Evolutionary conservation across 2,797 vertebrate species (phyloP).

Genomic region (Gymnocypris eckloni): DNA sequence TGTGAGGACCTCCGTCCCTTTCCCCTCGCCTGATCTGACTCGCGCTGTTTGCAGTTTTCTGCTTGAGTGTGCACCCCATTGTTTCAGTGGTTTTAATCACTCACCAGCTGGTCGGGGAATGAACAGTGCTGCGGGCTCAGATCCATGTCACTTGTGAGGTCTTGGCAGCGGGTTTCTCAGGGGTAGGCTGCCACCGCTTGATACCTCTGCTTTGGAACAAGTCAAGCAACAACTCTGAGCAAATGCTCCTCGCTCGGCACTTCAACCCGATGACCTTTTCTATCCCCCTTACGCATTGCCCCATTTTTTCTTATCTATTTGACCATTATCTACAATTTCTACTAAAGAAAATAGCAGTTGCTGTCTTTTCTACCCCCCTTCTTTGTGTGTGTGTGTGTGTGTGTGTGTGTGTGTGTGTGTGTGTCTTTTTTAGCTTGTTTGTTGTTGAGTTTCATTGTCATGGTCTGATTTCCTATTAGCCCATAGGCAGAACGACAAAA

Average conservation of each 20-base stretch:
- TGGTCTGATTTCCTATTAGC: conserved; percentile 54
- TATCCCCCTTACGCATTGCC: not conserved
- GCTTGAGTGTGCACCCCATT: conserved; percentile 85
- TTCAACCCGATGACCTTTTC: conserved; percentile 73
- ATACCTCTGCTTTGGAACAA: conserved; percentile 65
- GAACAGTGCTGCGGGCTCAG: conserved; percentile 91
- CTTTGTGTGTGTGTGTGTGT: not conserved
- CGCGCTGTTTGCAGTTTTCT: conserved; percentile 79
- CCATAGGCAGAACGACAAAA: conserved; percentile 80
- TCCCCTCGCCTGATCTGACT: conserved; percentile 66
- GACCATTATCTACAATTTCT: conserved; percentile 45
- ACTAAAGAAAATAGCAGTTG: conserved; percentile 61
- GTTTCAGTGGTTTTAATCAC: conserved; percentile 90
- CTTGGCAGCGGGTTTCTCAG: conserved; percentile 83
- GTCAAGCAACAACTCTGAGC: conserved; percentile 83
- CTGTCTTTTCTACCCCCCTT: conserved; percentile 5
- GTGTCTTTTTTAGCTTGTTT: conserved; percentile 29
- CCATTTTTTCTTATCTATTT: conserved; percentile 22
- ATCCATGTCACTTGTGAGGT: conserved; percentile 98
- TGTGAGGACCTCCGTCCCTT: conserved; percentile 64
- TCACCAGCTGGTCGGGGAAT: conserved; percentile 94
- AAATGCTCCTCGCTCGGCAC: conserved; percentile 70
- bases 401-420: too few species aligned
- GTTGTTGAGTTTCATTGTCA: conserved; percentile 44
- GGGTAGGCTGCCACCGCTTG: conserved; percentile 78